Conservation (phyloP, 2,113 vertebrate species). For the Planiliza haematocheilus region DNA sequence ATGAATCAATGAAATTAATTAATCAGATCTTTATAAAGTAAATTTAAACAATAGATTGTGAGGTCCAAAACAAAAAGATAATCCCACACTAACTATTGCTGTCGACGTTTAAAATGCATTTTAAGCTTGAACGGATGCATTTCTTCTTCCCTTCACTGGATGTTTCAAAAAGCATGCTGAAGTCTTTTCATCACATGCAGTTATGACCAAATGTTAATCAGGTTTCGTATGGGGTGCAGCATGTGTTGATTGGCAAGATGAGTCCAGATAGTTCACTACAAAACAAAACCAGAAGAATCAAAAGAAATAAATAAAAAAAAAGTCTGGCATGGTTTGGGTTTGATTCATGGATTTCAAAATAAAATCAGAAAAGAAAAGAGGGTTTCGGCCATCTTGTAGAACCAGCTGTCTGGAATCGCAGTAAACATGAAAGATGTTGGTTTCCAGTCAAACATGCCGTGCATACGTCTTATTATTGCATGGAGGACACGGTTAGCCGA, state of each 20-base stretch:
- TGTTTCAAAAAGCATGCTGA: constrained; percentile 66
- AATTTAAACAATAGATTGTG: no score
- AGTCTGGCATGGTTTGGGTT: constrained; percentile 56
- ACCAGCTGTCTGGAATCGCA: constrained; percentile 66
- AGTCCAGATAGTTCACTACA: constrained; percentile 65
- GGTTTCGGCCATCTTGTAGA: constrained; percentile 71
- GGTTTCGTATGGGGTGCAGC: constrained; percentile 65
- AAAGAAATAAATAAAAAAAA: constrained; percentile 22
- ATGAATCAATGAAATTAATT: no score
- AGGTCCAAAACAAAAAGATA: background rate
- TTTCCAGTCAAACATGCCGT: constrained; percentile 29
- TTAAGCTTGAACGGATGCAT: constrained; percentile 2
- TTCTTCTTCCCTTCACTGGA: constrained; percentile 21
- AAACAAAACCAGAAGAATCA: constrained; percentile 15
- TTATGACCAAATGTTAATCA: constrained; percentile 67
- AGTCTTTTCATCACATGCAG: constrained; percentile 65
- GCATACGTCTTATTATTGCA: background rate
- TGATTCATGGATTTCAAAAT: constrained; percentile 59
- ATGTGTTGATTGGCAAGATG: constrained; percentile 81
- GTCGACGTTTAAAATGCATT: constrained; percentile 5
- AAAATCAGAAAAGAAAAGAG: constrained; percentile 65
- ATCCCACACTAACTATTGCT: background rate
- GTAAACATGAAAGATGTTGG: background rate
- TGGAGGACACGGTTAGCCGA: background rate
- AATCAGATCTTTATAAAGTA: no score